Base-by-base conservation (phyloP, 2,888 invertebrate species). In the Imbricaverruca yamaguchii region DNA sequence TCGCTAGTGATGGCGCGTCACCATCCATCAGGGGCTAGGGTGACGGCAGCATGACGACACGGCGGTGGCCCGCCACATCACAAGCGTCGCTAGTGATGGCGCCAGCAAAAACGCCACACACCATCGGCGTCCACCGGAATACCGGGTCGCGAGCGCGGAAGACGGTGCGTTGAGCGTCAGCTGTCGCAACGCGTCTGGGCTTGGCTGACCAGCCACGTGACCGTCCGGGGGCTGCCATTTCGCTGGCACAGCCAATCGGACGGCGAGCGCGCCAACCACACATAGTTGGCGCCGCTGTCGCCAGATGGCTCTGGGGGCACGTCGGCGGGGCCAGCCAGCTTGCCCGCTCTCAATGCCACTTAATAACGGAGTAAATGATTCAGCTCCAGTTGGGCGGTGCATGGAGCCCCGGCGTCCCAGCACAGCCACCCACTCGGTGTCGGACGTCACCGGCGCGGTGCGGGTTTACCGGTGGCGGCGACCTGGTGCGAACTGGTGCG, bases 261-360 rank as follows among this genome's bases (percentile, higher is more conserved):
- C 55, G 74, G 74, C 74, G 74, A 53, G 74, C 53, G 74, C 21
- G 21, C 53, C 55, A 21, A 9, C 55, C 21, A 55, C 55, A 55
- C 53, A 0, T 13, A 74, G 69, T 69, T 69, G 15, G 39, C 69
- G 25, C 25, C 25, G 69, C 69, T 7, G 69, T 23, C 69, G 39
- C 69, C 23, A 74, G 74, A 74, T 74, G 74, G 74, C 74, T 55
- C 53, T 74, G 74, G 74, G 74, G 74, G 74, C 55, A 74, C 55
- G 55, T 74, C 74, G 8, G 74, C 69, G 13, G 61, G 18, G 61
- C 61, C 0, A 4, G 39, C 39, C 39, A 39, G 39, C 39, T 39
- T 39, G 39, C 39, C 39, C 39, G 39, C 39, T 39, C 61, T 61
- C 61, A 18, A 61, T 61, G 61, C 61, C 18, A 61, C 61, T 61